Percentiles rank a stretch among this genome's conserved stretches.
These are phyloP conservation scores for Liasis olivaceus DNA, from an alignment of 2,797 vertebrate genomes.

Conservation along the genomic window DNA sequence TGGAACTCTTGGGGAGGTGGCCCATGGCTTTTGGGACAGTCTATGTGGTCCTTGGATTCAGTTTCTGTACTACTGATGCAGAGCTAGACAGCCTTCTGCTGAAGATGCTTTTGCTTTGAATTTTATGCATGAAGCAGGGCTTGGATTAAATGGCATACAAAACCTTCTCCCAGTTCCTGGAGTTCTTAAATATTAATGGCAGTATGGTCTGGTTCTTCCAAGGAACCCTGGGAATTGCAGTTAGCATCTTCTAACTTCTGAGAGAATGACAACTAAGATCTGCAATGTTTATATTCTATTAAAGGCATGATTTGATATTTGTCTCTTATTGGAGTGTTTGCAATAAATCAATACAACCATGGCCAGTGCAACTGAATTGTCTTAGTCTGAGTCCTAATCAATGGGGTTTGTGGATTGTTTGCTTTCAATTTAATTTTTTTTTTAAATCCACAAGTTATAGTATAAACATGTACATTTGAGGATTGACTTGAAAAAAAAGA, in stretches of 20 bases:
- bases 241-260: neutral
- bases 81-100: neutral
- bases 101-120: neutral
- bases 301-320: neutral
- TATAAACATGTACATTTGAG: neutral
- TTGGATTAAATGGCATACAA: neutral
- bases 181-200: neutral
- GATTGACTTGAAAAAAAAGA: neutral
- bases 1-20: neutral
- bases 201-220: neutral
- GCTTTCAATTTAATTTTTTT: neutral
- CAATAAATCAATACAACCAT: neutral
- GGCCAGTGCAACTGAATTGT: neutral
- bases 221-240: neutral
- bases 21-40: neutral
- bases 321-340: neutral
- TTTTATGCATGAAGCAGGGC: neutral
- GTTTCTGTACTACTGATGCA: neutral
- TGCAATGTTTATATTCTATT: neutral
- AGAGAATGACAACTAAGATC: neutral
- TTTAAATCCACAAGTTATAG: neutral
- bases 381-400: neutral
- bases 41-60: neutral
- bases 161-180: neutral
- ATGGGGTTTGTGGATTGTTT: neutral